Evolutionary conservation across 2,888 invertebrate genomes (phyloP).

Genomic region (Heliconius ethilla): DNA sequence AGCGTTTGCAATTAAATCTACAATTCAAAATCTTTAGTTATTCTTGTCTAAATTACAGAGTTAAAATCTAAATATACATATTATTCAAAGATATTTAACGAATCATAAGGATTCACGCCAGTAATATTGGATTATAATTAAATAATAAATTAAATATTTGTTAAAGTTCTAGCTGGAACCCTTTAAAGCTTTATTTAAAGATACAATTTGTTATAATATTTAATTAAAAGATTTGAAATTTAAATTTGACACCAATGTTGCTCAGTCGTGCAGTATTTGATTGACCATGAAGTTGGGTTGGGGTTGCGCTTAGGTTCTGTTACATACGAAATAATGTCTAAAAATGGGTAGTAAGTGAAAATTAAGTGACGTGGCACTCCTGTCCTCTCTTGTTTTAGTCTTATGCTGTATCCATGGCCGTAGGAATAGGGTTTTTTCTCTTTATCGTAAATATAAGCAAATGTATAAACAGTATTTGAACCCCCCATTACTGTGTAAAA

Average conservation of each 20-base stretch:
- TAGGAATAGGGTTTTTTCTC: no score
- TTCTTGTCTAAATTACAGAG: background rate
- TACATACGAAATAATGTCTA: background rate
- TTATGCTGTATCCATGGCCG: no score
- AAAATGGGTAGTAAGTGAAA: no score
- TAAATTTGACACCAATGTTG: background rate
- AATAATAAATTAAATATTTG: slow-evolving; percentile 1
- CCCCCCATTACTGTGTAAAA: no score
- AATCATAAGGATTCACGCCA: background rate
- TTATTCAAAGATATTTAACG: slow-evolving; percentile 10
- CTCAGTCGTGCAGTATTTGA: background rate
- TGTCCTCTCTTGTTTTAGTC: no score
- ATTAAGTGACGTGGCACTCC: no score
- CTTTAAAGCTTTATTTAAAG: background rate
- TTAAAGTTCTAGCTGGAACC: background rate
- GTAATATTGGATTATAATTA: background rate
- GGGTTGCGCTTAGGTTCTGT: background rate
- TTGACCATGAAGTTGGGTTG: no score
- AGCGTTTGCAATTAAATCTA: background rate
- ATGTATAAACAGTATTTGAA: no score
- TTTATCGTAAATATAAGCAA: no score
- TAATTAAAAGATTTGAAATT: background rate
- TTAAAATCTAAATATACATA: background rate
- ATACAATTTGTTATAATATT: slow-evolving; percentile 11
- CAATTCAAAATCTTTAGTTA: background rate